These are phyloP conservation scores for Anguilla pacifica DNA, from an alignment of 2,797 vertebrate genomes.

Conservation along the genomic window DNA sequence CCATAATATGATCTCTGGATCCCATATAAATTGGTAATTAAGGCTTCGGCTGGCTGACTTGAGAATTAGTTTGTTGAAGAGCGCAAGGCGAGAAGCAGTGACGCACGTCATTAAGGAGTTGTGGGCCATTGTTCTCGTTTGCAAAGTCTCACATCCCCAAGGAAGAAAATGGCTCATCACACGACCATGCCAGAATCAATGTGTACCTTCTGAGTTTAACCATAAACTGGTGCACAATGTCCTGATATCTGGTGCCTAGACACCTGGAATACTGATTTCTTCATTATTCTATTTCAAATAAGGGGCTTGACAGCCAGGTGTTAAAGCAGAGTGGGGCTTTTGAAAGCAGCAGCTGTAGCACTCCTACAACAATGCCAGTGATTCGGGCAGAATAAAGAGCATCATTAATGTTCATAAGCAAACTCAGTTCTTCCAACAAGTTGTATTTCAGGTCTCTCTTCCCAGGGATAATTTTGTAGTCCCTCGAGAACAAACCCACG, in stretches of 20 bases:
- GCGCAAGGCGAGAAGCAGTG: slow-evolving; percentile 31
- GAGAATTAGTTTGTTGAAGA: slow-evolving; percentile 51
- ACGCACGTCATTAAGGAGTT: neutral
- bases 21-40: slow-evolving; percentile 57
- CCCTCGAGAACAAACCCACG: slow-evolving; percentile 52
- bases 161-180: neutral
- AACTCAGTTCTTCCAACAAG: slow-evolving; percentile 50
- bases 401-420: slow-evolving; percentile 56
- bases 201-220: slow-evolving; percentile 2
- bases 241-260: neutral
- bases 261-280: slow-evolving; percentile 15
- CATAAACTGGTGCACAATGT: neutral
- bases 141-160: neutral
- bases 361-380: slow-evolving; percentile 60
- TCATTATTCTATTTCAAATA: slow-evolving; percentile 13
- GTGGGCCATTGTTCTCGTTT: neutral
- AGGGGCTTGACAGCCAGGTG: slow-evolving; percentile 56
- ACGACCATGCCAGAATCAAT: neutral
- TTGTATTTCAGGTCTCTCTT: slow-evolving; percentile 57
- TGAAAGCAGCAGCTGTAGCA: slow-evolving; percentile 62
- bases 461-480: slow-evolving; percentile 51
- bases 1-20: slow-evolving; percentile 49
- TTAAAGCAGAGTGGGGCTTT: slow-evolving; percentile 42
- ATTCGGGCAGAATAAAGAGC: slow-evolving; percentile 49
- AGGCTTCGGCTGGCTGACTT: slow-evolving; percentile 52